phyloP scores from a whole-genome alignment of 2,113 vertebrate species.

The Dascyllus trimaculatus region DNA sequence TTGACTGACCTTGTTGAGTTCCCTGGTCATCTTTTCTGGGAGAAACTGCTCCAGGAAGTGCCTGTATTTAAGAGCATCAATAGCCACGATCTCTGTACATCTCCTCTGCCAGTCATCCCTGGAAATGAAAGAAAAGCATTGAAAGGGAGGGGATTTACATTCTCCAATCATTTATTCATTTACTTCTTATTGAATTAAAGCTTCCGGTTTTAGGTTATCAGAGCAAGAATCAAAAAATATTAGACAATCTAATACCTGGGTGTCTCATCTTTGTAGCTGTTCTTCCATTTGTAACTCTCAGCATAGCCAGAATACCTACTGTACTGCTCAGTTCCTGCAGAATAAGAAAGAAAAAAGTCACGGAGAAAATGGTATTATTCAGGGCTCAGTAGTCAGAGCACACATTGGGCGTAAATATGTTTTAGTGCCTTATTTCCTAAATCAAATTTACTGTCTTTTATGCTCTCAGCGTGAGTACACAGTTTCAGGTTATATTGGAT shows the following conservation, averaged over 20 bases:
- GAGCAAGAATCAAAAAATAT: neutral
- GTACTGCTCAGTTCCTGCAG: conserved; percentile 93
- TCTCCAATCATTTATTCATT: neutral
- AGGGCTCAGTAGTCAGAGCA: conserved; percentile 49
- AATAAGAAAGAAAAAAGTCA: conserved; percentile 16
- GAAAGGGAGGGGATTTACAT: neutral
- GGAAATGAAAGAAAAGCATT: conserved; percentile 5
- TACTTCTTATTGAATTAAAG: neutral
- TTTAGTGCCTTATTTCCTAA: conserved; percentile 62
- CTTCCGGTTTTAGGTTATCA: neutral
- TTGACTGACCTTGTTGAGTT: conserved; percentile 95
- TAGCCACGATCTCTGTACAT: conserved; percentile 95
- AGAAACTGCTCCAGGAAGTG: conserved; percentile 94
- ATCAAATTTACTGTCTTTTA: conserved; percentile 70
- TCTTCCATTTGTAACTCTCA: conserved; percentile 90
- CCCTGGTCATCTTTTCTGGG: conserved; percentile 93
- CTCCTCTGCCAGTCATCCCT: conserved; percentile 95
- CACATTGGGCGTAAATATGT: conserved; percentile 50
- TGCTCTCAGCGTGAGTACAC: conserved; percentile 60
- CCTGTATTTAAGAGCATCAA: conserved; percentile 94
- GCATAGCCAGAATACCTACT: conserved; percentile 97
- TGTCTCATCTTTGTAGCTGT: conserved; percentile 67
- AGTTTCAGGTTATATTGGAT: conserved; percentile 72
- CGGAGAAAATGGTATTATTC: conserved; percentile 21
- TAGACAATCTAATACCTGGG: conserved; percentile 64